Evolutionary conservation across 2,888 invertebrate species (phyloP).

Genomic region (Perdita meconis): DNA sequence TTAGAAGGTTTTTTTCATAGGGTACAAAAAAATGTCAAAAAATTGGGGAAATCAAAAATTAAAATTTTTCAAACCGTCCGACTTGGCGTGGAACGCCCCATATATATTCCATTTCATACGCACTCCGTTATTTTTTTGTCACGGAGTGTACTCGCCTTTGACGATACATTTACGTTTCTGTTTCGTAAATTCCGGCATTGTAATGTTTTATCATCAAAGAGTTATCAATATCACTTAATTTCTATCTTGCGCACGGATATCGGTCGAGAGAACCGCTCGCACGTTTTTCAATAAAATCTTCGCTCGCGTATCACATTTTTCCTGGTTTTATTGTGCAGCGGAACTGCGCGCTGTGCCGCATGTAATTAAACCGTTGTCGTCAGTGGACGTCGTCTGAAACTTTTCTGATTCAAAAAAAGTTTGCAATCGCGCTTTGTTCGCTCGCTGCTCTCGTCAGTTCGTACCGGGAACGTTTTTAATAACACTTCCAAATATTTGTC

Average conservation of each 20-base stretch:
- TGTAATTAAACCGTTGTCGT: slow-evolving; percentile 36
- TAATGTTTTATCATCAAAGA: not conserved
- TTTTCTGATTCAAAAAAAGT: slow-evolving; percentile 40
- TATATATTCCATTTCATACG: no score
- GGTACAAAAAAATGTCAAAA: no score
- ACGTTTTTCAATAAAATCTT: slow-evolving; percentile 43
- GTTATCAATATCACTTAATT: not conserved
- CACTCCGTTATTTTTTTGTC: no score
- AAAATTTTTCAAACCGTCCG: no score
- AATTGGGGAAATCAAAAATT: no score
- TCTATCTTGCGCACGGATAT: not conserved
- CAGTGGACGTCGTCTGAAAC: slow-evolving; percentile 21
- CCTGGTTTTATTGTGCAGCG: slow-evolving; percentile 21
- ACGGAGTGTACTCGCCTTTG: no score
- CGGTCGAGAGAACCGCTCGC: not conserved
- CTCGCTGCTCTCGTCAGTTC: not conserved
- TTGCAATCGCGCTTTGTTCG: slow-evolving; percentile 26
- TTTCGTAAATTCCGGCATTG: not conserved
- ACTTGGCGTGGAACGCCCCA: no score
- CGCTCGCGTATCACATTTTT: slow-evolving; percentile 25
- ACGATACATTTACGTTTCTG: not conserved
- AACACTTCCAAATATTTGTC: slow-evolving; percentile 26
- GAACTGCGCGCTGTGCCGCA: slow-evolving; percentile 14
- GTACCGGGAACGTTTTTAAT: not conserved
- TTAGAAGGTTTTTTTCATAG: no score